These are phyloP conservation scores for Timema podura DNA, from an alignment of 2,888 invertebrate species.

Conservation along the genomic window DNA sequence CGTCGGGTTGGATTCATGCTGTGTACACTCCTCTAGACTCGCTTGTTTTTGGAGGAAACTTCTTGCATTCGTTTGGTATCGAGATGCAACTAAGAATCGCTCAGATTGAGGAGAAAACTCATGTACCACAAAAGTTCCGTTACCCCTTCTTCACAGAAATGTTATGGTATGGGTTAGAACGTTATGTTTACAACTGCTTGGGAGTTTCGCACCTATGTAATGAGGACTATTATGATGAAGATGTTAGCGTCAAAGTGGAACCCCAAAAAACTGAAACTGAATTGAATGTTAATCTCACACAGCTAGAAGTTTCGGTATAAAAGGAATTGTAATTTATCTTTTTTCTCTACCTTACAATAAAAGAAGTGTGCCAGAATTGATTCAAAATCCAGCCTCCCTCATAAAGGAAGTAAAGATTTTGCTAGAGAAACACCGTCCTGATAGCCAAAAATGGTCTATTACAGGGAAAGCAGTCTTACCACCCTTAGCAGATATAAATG, in stretches of 20 bases:
- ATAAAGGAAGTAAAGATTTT: not conserved
- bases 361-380: conserved; percentile 48
- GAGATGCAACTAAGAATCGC: conserved; percentile 52
- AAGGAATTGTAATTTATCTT: conserved; percentile 45
- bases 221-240: conserved; percentile 39
- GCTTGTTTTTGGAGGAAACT: conserved; percentile 60
- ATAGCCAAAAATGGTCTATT: not conserved
- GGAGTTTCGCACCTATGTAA: conserved; percentile 42
- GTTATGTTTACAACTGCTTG: conserved; percentile 49
- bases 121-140: conserved; percentile 54
- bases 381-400: conserved; percentile 47
- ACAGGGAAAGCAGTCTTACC: not conserved
- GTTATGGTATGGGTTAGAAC: conserved; percentile 54
- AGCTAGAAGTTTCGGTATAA: conserved; percentile 15
- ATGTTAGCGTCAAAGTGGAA: conserved; percentile 17
- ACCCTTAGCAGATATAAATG: too few species aligned
- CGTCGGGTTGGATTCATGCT: conserved; percentile 60
- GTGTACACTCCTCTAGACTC: conserved; percentile 58
- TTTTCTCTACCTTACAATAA: conserved; percentile 46
- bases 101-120: conserved; percentile 51
- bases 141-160: conserved; percentile 57
- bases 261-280: too few species aligned
- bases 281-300: conserved; percentile 1
- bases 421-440: not conserved
- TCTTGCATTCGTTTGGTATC: conserved; percentile 54